phyloP scores from a whole-genome alignment of 2,888 invertebrate species.

The Caenorhabditis zanzibari region DNA sequence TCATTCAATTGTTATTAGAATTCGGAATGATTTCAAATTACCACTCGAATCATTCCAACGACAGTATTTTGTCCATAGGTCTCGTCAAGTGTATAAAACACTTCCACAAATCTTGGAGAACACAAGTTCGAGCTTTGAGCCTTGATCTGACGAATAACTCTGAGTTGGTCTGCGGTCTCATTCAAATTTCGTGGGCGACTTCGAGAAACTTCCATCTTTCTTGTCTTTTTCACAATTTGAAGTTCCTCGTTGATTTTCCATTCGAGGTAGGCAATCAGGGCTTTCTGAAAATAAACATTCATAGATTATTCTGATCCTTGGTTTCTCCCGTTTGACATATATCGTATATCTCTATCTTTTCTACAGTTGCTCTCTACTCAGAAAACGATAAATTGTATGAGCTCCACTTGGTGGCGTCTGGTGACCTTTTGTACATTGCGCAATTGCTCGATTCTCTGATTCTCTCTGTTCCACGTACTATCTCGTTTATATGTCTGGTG shows the following conservation, averaged over 20 bases:
- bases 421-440: constrained; percentile 44
- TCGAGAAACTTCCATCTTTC: constrained; percentile 52
- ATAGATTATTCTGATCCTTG: not conserved
- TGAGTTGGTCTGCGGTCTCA: constrained; percentile 53
- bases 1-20: not conserved
- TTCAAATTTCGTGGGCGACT: constrained; percentile 64
- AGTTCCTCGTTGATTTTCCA: constrained; percentile 74
- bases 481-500: constrained; percentile 42
- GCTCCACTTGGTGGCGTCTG: constrained; percentile 36
- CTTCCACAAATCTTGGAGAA: constrained; percentile 61
- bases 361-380: constrained; percentile 26
- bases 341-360: not conserved
- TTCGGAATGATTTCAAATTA: constrained; percentile 15
- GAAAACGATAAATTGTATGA: constrained; percentile 30
- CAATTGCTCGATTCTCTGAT: constrained; percentile 32
- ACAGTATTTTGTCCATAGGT: constrained; percentile 69
- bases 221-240: constrained; percentile 68
- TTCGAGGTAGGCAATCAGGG: constrained; percentile 73
- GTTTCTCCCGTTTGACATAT: not conserved
- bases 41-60: constrained; percentile 68
- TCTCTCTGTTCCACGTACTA: constrained; percentile 10
- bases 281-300: constrained; percentile 67
- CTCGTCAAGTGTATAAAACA: constrained; percentile 70
- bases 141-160: constrained; percentile 55
- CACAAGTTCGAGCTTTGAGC: constrained; percentile 19